Evolutionary conservation across 2,113 vertebrate genomes (phyloP).

Genomic region (Mustela nigripes): DNA sequence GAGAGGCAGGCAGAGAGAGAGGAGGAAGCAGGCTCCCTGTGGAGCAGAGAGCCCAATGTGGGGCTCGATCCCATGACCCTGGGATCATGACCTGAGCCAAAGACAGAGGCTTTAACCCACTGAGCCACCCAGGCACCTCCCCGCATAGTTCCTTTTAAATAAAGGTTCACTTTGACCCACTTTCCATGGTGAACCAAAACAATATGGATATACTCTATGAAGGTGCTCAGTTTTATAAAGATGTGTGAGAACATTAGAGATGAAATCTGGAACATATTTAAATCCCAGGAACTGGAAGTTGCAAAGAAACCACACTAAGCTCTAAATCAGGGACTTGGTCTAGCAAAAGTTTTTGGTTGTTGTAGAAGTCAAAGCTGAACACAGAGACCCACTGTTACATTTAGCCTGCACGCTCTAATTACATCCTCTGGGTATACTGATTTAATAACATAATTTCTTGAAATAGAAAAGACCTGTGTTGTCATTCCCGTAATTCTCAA

Average conservation of each 20-base stretch:
- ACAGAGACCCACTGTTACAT: neutral
- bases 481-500: slow-evolving; percentile 60
- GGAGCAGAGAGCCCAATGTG: too few relatives aligned
- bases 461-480: slow-evolving; percentile 58
- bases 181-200: neutral
- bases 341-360: neutral
- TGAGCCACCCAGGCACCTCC: too few relatives aligned
- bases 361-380: neutral
- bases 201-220: neutral
- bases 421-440: slow-evolving; percentile 62
- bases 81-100: too few relatives aligned
- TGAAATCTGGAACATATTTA: neutral
- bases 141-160: neutral
- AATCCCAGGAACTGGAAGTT: neutral
- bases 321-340: neutral
- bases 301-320: neutral
- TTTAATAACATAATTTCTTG: slow-evolving; percentile 75
- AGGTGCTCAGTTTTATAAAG: slow-evolving; percentile 1
- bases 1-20: too few relatives aligned
- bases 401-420: slow-evolving; percentile 64
- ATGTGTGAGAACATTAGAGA: neutral
- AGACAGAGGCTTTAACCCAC: too few relatives aligned
- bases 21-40: too few relatives aligned
- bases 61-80: too few relatives aligned
- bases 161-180: neutral